Evolutionary conservation across 2,113 vertebrate species (phyloP), one percentile per base, ranked within the genome.

Genomic region (Silurus meridionalis): DNA sequence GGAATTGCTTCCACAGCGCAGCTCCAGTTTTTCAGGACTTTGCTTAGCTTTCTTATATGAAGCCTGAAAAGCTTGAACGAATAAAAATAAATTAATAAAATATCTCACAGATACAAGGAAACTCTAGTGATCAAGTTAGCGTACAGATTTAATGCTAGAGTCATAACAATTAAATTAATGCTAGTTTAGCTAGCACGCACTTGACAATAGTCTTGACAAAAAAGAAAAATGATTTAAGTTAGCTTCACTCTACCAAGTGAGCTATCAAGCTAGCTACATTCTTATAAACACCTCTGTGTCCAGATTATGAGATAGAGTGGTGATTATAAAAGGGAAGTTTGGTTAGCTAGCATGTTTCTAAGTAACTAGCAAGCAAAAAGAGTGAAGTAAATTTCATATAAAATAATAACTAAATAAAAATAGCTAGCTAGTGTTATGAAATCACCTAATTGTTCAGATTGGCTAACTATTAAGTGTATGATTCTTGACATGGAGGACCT

Each of bases 41-140:
- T 19, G 64, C 58, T 71, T 64, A 15, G 72, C 80, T 89, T 71
- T 90, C 91, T 94, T 91, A 87, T 93, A 88, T 88, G 89, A 90
- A 83, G 88, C 89, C 57, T 90, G 91, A 92, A 90, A 92, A 90
- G 87, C 86, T 92, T 84, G 0, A 75, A 89, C n/a, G 60, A 19
- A 17, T 66, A 55, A 72, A 87, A 71, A 37, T 71, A 87, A 78
- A 87, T 17, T 57, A 80, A 50, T 72, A 48, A 83, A 88, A 81
- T 57, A 87, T 77, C 55, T 61, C 82, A 61, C 69, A 66, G 37
- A 72, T 15, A 48, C 15, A 17, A 48, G 69, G 13, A 37, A 74
- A 52, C 6, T 48, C 8, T 8, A 9, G 25, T 25, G 48, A 81
- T 71, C 63, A 86, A 79, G 52, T 52, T 74, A 25, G 8, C 48